Evolutionary conservation across 35 echinoderm and acorn worm genomes (phyloP).

Genomic region (Acanthaster planci): DNA sequence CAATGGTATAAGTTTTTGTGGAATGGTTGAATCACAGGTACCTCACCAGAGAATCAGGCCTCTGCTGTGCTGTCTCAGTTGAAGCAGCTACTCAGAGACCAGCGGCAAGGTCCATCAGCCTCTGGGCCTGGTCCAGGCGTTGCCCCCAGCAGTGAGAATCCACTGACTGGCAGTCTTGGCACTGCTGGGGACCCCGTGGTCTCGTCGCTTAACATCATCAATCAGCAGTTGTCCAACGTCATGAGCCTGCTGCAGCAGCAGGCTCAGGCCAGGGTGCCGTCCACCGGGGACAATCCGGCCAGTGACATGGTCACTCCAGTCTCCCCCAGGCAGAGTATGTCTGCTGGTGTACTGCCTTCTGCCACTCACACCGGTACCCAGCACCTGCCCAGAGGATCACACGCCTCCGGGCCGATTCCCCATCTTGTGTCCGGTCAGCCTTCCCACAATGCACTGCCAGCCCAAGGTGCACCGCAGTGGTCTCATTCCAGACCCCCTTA

Average conservation of each 20-base stretch:
- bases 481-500: slow-evolving; percentile 14
- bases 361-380: neutral
- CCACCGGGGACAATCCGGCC: neutral
- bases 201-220: slow-evolving; percentile 59
- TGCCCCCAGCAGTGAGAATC: neutral
- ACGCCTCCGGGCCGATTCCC: neutral
- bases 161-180: neutral
- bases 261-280: neutral
- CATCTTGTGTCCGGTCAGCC: neutral
- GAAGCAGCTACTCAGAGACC: neutral
- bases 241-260: slow-evolving; percentile 48
- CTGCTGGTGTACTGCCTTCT: neutral
- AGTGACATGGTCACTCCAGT: too few relatives aligned
- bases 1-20: too few relatives aligned
- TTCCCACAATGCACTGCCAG: neutral
- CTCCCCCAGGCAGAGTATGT: neutral
- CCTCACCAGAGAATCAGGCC: neutral
- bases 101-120: neutral
- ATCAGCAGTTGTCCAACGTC: slow-evolving; percentile 64
- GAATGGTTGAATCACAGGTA: neutral
- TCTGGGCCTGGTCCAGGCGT: neutral
- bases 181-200: slow-evolving; percentile 4
- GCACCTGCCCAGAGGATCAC: neutral
- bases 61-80: slow-evolving; percentile 21
- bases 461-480: neutral